Percentiles rank a stretch among this genome's conserved stretches.
phyloP scores from a whole-genome alignment of 2,113 vertebrate species.

The Chloropsis hardwickii region DNA sequence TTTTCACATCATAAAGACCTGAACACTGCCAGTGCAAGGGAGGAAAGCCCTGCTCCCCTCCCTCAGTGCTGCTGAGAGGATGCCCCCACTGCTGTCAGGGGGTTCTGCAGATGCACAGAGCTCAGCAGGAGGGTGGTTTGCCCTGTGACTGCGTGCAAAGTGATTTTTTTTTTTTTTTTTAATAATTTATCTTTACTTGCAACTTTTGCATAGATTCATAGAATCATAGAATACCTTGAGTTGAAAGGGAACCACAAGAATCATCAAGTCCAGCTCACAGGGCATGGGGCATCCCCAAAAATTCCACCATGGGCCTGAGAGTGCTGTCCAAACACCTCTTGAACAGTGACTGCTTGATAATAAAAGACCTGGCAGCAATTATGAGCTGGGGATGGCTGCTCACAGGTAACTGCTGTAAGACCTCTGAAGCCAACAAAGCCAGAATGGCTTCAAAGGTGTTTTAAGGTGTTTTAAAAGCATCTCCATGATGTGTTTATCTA shows the following conservation, averaged over 20 bases:
- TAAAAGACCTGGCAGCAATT: not conserved
- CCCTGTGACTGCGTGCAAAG: not conserved
- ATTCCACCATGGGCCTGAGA: not conserved
- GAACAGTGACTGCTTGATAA: not conserved
- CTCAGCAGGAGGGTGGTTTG: not conserved
- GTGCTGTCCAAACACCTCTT: not conserved
- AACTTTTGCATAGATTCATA: not conserved
- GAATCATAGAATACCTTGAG: not conserved
- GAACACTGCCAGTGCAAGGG: rapidly evolving
- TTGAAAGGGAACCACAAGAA: not conserved
- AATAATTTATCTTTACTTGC: not conserved
- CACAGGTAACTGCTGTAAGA: not conserved
- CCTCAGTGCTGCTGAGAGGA: not conserved
- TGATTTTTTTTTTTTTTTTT: not conserved
- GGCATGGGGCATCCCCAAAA: not conserved
- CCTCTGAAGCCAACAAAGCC: not conserved
- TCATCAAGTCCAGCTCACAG: not conserved
- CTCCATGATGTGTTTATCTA: not conserved
- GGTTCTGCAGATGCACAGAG: not conserved
- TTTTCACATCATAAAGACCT: not conserved
- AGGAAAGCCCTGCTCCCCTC: not conserved
- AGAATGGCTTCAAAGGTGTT: not conserved
- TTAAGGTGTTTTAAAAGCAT: not conserved
- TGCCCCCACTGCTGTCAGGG: not conserved
- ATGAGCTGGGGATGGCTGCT: not conserved